These are phyloP conservation scores for Motacilla alba DNA, from an alignment of 2,113 vertebrate genomes.

Conservation along the genomic window DNA sequence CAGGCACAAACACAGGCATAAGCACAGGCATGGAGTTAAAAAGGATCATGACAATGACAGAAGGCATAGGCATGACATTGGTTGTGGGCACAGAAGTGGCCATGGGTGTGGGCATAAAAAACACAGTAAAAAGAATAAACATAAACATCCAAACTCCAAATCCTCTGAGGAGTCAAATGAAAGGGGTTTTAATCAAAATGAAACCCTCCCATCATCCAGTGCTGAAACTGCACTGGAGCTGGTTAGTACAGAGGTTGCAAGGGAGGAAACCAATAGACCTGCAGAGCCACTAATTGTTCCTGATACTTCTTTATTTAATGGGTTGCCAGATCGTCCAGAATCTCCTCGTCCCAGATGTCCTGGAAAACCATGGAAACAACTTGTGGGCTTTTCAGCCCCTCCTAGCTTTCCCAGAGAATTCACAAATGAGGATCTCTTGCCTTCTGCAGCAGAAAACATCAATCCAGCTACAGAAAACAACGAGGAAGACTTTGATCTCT, in stretches of 20 bases:
- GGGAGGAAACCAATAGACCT: neutral
- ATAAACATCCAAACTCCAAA: neutral
- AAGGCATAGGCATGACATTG: neutral
- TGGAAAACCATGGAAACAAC: constrained; percentile 83
- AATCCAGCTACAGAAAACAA: neutral
- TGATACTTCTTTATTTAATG: constrained; percentile 24
- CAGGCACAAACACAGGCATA: neutral
- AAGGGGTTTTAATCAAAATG: neutral
- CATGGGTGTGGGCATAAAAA: constrained; percentile 22
- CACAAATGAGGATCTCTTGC: constrained; percentile 31
- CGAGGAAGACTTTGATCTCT: neutral
- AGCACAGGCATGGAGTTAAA: neutral
- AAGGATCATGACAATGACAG: neutral
- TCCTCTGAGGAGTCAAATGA: constrained; percentile 74
- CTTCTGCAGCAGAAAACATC: neutral
- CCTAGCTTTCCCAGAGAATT: neutral
- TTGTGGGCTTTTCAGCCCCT: neutral
- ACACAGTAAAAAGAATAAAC: constrained; percentile 1
- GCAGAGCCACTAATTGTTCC: neutral
- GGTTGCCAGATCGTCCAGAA: constrained; percentile 47
- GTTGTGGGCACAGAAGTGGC: neutral
- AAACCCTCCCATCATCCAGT: neutral
- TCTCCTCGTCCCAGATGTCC: constrained; percentile 76
- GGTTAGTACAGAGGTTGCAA: neutral
- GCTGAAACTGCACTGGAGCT: neutral